phyloP scores from a whole-genome alignment of 1,140 invertebrate genomes.

The Leptinotarsa defecta region DNA sequence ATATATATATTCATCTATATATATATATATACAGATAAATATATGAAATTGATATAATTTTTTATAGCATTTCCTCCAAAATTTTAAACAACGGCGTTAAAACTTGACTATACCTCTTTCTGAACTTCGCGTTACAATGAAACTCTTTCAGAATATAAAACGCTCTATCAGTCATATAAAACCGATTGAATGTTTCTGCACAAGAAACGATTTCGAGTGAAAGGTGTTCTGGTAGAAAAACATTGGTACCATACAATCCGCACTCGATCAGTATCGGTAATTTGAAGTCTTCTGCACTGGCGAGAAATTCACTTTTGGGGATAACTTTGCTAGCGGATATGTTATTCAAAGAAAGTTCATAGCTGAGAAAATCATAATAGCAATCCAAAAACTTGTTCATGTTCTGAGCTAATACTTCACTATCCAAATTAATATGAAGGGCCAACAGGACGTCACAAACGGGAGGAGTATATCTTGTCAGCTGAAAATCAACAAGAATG shows the following conservation, averaged over 20 bases:
- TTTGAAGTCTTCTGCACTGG: slow-evolving; percentile 13
- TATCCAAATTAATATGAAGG: slow-evolving; percentile 13
- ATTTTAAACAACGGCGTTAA: background rate
- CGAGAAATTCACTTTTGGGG: slow-evolving; percentile 11
- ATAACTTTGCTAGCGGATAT: slow-evolving; percentile 11
- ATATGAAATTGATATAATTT: too few species aligned
- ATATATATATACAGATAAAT: too few species aligned
- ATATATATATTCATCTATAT: too few species aligned
- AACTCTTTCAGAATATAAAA: background rate
- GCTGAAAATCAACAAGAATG: slow-evolving; percentile 27
- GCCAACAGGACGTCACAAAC: slow-evolving; percentile 21
- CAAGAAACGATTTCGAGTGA: background rate
- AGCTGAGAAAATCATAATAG: slow-evolving; percentile 4
- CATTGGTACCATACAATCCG: slow-evolving; percentile 22
- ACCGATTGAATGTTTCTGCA: background rate
- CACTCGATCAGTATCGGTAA: slow-evolving; percentile 19
- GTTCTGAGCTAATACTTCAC: background rate
- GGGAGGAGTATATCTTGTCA: slow-evolving; percentile 28
- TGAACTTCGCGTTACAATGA: background rate
- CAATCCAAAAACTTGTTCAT: background rate
- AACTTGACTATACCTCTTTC: slow-evolving; percentile 6
- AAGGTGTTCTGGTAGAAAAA: slow-evolving; percentile 15
- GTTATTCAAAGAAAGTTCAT: background rate
- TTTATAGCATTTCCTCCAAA: background rate
- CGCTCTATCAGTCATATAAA: background rate